A percentile compares a stretch with the other conserved stretches of the same genome.
These are phyloP conservation scores for Lutjanus argentimaculatus DNA, from an alignment of 2,797 vertebrate species.

Conservation along the genomic window DNA sequence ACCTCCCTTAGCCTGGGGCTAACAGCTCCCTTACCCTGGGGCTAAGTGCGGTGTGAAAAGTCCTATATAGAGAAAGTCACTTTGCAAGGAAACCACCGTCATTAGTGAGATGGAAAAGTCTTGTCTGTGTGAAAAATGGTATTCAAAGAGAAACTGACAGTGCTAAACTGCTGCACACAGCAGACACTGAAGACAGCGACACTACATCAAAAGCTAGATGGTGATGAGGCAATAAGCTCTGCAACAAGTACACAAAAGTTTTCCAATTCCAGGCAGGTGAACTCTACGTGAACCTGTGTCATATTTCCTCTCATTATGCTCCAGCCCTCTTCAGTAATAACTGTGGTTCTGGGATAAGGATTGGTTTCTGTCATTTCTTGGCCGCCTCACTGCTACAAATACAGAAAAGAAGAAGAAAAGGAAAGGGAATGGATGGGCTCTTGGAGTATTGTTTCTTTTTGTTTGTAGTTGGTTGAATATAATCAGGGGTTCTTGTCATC, in stretches of 20 bases:
- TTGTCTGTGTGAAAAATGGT: constrained; percentile 6
- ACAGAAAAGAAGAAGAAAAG: background rate
- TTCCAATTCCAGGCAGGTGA: constrained; percentile 43
- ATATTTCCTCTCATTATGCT: constrained; percentile 41
- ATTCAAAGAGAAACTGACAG: constrained; percentile 1
- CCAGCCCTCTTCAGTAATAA: constrained; percentile 10
- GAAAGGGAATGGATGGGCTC: background rate
- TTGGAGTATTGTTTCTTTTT: background rate
- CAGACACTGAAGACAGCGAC: background rate
- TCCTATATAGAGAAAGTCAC: background rate
- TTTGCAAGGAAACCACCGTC: background rate
- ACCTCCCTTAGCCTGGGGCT: too few species aligned
- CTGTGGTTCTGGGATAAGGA: background rate
- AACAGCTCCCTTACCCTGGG: too few species aligned
- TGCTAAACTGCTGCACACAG: constrained; percentile 11
- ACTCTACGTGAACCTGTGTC: constrained; percentile 59
- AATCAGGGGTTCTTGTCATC: background rate
- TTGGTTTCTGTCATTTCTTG: constrained; percentile 19
- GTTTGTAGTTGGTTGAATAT: background rate
- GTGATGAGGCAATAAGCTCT: constrained; percentile 9
- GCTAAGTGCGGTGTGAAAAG: too few species aligned
- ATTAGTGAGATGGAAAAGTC: constrained; percentile 2
- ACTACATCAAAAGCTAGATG: background rate
- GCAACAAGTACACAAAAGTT: constrained; percentile 25
- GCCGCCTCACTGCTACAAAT: background rate